Evolutionary conservation across 1,140 invertebrate genomes (phyloP).

Genomic region (Stegodyphus mimosarum): DNA sequence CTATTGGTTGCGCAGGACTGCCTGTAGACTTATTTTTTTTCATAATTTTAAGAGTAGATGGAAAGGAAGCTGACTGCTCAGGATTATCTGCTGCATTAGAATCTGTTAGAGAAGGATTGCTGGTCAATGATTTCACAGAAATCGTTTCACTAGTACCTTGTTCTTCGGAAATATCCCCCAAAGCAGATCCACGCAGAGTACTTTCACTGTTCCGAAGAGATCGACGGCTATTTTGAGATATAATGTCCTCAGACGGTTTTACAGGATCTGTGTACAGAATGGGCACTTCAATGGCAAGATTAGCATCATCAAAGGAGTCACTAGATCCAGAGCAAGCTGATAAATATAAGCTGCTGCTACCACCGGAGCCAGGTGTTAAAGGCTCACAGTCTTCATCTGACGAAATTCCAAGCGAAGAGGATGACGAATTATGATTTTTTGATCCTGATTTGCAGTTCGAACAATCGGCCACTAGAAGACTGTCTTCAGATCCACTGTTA

Average conservation of each 20-base stretch:
- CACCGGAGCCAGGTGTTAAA: constrained; percentile 14
- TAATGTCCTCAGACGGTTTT: not conserved
- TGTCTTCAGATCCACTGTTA: constrained; percentile 22
- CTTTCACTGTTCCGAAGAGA: constrained; percentile 23
- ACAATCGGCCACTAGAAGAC: constrained; percentile 16
- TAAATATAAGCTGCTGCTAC: constrained; percentile 45
- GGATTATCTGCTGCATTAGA: not conserved
- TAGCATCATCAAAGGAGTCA: constrained; percentile 50
- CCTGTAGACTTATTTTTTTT: constrained; percentile 20
- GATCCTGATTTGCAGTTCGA: constrained; percentile 26
- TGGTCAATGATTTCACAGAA: constrained; percentile 27
- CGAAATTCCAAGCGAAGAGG: constrained; percentile 25
- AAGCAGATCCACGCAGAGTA: constrained; percentile 18
- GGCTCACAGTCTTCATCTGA: constrained; percentile 10
- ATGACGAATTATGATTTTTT: not conserved
- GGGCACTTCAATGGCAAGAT: not conserved
- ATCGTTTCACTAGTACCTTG: constrained; percentile 36
- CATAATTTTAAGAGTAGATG: constrained; percentile 38
- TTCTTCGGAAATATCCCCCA: constrained; percentile 46
- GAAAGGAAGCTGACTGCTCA: constrained; percentile 28
- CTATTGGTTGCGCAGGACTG: constrained; percentile 42
- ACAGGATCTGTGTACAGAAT: not conserved
- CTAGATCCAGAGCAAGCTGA: constrained; percentile 52
- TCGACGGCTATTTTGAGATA: not conserved
- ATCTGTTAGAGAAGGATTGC: constrained; percentile 28